phyloP scores from a whole-genome alignment of 1,140 invertebrate species.

The Campoletis sonorensis region DNA sequence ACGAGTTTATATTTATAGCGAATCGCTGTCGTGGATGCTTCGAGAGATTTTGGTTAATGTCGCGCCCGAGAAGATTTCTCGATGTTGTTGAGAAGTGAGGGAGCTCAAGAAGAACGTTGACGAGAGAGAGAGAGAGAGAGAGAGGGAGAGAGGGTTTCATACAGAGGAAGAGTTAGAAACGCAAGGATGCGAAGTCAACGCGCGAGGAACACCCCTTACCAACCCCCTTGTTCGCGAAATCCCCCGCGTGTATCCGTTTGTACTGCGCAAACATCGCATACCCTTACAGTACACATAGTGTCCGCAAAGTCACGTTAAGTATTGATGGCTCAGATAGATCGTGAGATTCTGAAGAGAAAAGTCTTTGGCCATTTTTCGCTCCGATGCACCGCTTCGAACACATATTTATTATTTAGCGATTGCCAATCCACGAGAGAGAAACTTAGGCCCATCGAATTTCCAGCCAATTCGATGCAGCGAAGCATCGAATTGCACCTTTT shows the following conservation, averaged over 20 bases:
- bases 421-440: too few species aligned
- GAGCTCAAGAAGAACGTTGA: neutral
- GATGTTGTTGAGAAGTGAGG: neutral
- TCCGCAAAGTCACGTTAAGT: too few species aligned
- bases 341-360: too few species aligned
- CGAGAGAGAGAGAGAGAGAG: neutral
- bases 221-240: neutral
- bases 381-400: too few species aligned
- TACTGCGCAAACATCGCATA: too few species aligned
- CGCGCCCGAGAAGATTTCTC: slow-evolving; percentile 32
- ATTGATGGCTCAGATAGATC: too few species aligned
- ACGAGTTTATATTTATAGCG: neutral
- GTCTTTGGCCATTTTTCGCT: too few species aligned
- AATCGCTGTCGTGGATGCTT: neutral
- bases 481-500: too few species aligned
- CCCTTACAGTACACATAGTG: too few species aligned
- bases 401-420: too few species aligned
- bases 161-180: neutral
- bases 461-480: too few species aligned
- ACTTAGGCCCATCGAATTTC: too few species aligned
- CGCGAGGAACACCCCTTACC: neutral
- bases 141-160: neutral
- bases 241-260: neutral
- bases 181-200: neutral
- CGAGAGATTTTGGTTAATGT: slow-evolving; percentile 27